These are phyloP conservation scores for Bacillus rossius DNA, from an alignment of 1,140 invertebrate genomes.

Conservation along the genomic window DNA sequence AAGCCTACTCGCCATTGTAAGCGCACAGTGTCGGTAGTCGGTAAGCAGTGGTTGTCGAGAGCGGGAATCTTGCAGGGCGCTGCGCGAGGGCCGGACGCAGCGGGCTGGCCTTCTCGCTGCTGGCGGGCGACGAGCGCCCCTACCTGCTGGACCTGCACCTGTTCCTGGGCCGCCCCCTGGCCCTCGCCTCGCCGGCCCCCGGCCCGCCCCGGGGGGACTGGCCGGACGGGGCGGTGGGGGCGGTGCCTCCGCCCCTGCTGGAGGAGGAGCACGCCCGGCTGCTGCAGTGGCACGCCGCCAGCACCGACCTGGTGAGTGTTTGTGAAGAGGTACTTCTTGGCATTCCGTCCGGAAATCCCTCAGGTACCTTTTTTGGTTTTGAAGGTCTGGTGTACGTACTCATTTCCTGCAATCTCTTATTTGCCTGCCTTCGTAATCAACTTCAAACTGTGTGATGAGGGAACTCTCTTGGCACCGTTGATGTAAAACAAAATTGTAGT, in stretches of 20 bases:
- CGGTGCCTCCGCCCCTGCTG: slow-evolving; percentile 72
- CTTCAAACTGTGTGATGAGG: too few relatives aligned
- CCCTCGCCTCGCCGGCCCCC: slow-evolving; percentile 45
- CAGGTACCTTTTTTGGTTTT: too few relatives aligned
- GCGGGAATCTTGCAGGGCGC: slow-evolving; percentile 56
- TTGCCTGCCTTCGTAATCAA: too few relatives aligned
- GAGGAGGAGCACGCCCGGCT: slow-evolving; percentile 81
- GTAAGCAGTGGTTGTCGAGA: neutral
- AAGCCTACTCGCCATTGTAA: too few relatives aligned
- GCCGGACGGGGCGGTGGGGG: slow-evolving; percentile 59
- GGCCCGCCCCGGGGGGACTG: slow-evolving; percentile 34
- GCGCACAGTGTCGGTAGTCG: too few relatives aligned
- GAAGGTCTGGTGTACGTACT: too few relatives aligned
- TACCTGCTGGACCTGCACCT: slow-evolving; percentile 92
- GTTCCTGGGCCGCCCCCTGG: slow-evolving; percentile 78
- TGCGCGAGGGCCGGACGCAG: slow-evolving; percentile 92
- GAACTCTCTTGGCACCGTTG: too few relatives aligned
- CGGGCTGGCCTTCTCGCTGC: slow-evolving; percentile 85
- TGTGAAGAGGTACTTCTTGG: too few relatives aligned
- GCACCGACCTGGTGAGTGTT: slow-evolving; percentile 65
- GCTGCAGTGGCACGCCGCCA: slow-evolving; percentile 63
- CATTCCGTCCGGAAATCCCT: too few relatives aligned
- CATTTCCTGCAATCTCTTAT: too few relatives aligned
- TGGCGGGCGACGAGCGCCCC: slow-evolving; percentile 85
- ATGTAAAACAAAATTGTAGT: too few relatives aligned